phyloP scores from a whole-genome alignment of 2,888 invertebrate species.

The Bugulina stolonifera region DNA sequence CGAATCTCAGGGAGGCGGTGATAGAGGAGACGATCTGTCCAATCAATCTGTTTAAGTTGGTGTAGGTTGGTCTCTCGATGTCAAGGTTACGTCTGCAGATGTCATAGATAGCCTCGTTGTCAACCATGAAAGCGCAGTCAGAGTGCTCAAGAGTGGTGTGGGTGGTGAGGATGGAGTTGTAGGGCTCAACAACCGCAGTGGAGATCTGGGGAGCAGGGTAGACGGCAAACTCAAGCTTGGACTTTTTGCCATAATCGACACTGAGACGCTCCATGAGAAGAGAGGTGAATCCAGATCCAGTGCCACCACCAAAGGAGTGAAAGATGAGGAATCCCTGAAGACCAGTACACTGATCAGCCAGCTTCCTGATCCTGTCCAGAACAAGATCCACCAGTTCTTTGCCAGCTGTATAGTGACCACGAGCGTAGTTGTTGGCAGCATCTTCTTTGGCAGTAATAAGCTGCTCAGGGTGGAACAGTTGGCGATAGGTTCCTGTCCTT shows the following conservation, averaged over 20 bases:
- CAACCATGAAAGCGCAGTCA: constrained; percentile 64
- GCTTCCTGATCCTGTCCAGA: constrained; percentile 65
- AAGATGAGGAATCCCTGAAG: constrained; percentile 74
- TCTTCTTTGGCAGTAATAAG: constrained; percentile 67
- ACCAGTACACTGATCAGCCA: constrained; percentile 71
- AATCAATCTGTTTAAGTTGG: constrained; percentile 32
- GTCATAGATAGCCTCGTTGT: constrained; percentile 47
- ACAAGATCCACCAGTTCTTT: constrained; percentile 68
- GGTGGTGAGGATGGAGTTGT: constrained; percentile 67
- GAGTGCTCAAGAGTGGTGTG: too few relatives aligned
- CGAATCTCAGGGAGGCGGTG: constrained; percentile 50
- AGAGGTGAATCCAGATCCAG: constrained; percentile 80
- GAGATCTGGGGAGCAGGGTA: too few relatives aligned
- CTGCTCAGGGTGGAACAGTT: constrained; percentile 51
- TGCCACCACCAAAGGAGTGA: constrained; percentile 60
- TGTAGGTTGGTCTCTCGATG: constrained; percentile 33
- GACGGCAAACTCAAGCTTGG: too few relatives aligned
- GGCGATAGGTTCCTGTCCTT: constrained; percentile 44
- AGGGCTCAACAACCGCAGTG: constrained; percentile 36
- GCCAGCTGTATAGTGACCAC: constrained; percentile 73
- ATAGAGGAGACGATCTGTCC: constrained; percentile 35
- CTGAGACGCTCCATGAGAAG: constrained; percentile 74
- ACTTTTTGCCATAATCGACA: constrained; percentile 72
- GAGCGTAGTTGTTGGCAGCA: constrained; percentile 76
- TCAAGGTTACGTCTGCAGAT: constrained; percentile 51